Evolutionary conservation across 2,113 vertebrate genomes (phyloP), one percentile per base, ranked within the genome.

Genomic region (Crotalus helleri): DNA sequence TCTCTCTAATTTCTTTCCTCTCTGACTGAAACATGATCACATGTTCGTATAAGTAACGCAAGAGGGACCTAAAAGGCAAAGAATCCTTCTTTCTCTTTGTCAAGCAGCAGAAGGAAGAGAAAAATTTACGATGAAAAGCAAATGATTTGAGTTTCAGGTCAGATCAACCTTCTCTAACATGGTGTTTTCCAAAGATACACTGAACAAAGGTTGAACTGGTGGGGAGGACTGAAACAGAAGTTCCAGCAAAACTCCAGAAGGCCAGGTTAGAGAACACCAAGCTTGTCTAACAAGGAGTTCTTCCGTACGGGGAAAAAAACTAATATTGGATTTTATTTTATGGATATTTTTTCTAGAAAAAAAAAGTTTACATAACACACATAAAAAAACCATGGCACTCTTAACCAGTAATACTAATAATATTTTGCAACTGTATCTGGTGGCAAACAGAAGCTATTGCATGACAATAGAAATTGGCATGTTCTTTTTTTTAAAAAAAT

Each of bases 361-460:
- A 95, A 95, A 96, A 90, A 53, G 54, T 95, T 93, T 93, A 92
- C 23, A 1, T 89, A 94, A 86, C 1, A 1, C 0, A 89, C 95
- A 93, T 2, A 90, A 93, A 95, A 88, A 93, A 95, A 88, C 26
- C 53, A 94, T 54, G 94, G n/a, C 59, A 89, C 94, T 17, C 1
- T 94, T 53, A 94, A 90, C 92, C 92, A 94, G 93, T 92, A 91
- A 58, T 89, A 94, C 85, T 23, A 92, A 86, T 92, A 61, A 95
- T 74, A 91, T 93, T 93, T 92, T 93, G 94, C 91, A 94, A 92
- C 95, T 95, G 92, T 93, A 92, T 59, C n/a, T 91, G 81, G 92
- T 85, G 4, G 91, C 2, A 57, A 58, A 12, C 86, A 93, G 96
- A 97, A 87, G 53, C 95, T 94, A 95, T 89, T 93, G 57, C 74